Percentiles rank a stretch among this genome's conserved stretches.
Conservation (phyloP, 2,888 invertebrate genomes). For the Nomada goodeniana region DNA sequence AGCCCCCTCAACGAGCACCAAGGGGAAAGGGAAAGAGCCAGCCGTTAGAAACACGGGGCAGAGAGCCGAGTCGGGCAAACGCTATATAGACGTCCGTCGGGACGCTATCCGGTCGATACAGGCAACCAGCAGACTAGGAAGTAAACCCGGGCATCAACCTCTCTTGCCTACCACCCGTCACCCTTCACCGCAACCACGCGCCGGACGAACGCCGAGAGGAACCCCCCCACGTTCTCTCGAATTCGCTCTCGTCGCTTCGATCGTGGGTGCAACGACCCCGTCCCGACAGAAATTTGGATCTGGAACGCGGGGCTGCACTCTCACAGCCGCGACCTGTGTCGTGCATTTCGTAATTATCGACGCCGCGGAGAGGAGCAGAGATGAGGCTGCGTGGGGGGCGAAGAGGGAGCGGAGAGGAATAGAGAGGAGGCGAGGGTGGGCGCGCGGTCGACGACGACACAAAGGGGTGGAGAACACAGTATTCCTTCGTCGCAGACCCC, state of each 20-base stretch:
- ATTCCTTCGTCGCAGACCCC: conserved; percentile 3
- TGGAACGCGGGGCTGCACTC: conserved; percentile 33
- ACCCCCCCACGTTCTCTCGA: conserved; percentile 71
- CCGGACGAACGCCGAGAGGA: conserved; percentile 47
- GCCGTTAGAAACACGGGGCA: conserved; percentile 13
- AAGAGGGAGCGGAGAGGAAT: too few species aligned
- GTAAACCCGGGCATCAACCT: conserved; percentile 83
- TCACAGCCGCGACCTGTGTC: conserved; percentile 15
- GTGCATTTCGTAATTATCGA: conserved; percentile 53
- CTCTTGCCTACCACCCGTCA: conserved; percentile 75
- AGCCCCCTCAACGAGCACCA: neutral
- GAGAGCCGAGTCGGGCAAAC: conserved; percentile 55
- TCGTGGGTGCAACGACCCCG: conserved; percentile 57
- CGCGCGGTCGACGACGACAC: neutral
- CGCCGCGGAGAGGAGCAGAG: conserved; percentile 5
- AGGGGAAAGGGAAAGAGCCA: conserved; percentile 1
- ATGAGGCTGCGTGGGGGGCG: too few species aligned
- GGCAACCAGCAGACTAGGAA: conserved; percentile 81
- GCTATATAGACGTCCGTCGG: conserved; percentile 77
- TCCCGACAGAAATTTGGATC: conserved; percentile 66
- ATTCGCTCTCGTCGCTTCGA: conserved; percentile 69
- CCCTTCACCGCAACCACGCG: conserved; percentile 72
- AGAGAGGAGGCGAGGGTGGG: too few species aligned
- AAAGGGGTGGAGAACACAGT: conserved; percentile 8
- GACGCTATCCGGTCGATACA: conserved; percentile 82